Base-by-base conservation (phyloP, 2,113 vertebrate genomes). In the Tetraodon nigroviridis region DNA sequence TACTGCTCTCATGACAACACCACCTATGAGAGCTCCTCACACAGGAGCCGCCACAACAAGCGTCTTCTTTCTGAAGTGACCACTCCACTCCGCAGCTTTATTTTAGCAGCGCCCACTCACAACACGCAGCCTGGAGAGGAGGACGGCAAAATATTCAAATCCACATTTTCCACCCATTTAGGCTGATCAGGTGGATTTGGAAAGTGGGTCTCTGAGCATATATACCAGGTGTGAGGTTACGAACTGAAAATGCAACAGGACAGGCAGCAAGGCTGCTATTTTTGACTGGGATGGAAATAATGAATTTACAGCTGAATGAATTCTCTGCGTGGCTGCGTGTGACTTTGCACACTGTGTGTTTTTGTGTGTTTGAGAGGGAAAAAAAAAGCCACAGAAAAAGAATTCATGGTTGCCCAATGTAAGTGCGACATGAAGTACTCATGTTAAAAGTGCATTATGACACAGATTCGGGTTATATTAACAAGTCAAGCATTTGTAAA, bases 41-140 rank as follows among this genome's bases (percentile, higher is more conserved):
- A 66, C 42, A 45, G 20, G 22, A 53, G 17, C 49, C 4, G 27
- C 50, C 52, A 20, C 52, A 29, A 71, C 64, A 75, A 75, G 66
- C 77, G 61, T 62, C 1, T 21, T 17, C 17, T 18, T 27, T 51
- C 22, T 79, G 56, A 74, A 83, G 78, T 67, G 79, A 61, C 72
- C 62, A 73, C 80, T 83, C 62, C 18, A 18, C 45, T 56, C 22
- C 20, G 21, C 16, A 54, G 61, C 64, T 41, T 49, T 51, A 27
- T 29, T 14, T 60, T 59, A 55, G 27, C 42, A 46, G 49, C 5
- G 6, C 2, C 19, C n/a, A 49, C 59, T 61, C 29, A 27, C 20
- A 45, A 12, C 16, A 45, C 61, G 13, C 48, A n/a, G 16, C 51
- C 19, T 4, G 51, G 22, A 22, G 44, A 2, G 5, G 32, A 12